Conservation (phyloP, 2,113 vertebrate species). For the Ornithorhynchus anatinus region DNA sequence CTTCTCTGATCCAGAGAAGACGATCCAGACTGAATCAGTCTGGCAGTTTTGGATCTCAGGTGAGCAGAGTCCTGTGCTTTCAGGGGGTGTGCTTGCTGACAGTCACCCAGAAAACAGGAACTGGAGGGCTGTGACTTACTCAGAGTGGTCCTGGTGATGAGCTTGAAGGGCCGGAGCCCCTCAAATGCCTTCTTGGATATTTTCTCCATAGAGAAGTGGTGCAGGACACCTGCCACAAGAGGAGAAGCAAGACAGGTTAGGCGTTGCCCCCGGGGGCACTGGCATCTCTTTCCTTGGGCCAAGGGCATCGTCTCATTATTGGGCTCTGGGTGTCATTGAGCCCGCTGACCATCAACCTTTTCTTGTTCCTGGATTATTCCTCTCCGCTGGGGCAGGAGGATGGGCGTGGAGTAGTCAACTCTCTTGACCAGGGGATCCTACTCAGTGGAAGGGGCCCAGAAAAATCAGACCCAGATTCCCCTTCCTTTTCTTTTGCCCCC, state of each 20-base stretch:
- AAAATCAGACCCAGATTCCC: too few relatives aligned
- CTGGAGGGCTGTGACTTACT: conserved; percentile 69
- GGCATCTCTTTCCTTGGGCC: neutral
- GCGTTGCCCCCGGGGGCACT: conserved; percentile 13
- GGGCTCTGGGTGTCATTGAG: neutral
- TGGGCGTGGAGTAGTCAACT: conserved; percentile 11
- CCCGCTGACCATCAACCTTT: conserved; percentile 28
- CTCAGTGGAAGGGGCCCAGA: conserved; percentile 5
- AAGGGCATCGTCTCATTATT: conserved; percentile 26
- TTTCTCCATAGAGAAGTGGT: conserved; percentile 74
- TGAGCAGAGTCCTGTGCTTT: too few relatives aligned
- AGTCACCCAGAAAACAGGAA: neutral
- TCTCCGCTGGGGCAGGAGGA: neutral
- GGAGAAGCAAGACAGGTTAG: conserved; percentile 11
- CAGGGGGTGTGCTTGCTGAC: too few relatives aligned
- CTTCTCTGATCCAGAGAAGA: too few relatives aligned
- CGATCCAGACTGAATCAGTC: too few relatives aligned
- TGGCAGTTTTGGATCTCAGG: too few relatives aligned
- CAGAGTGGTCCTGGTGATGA: conserved; percentile 77
- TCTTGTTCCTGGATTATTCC: conserved; percentile 25
- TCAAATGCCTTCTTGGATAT: conserved; percentile 77
- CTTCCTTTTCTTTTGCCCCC: too few relatives aligned
- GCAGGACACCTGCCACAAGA: conserved; percentile 71
- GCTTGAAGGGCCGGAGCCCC: conserved; percentile 76
- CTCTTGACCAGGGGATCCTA: neutral